Percentiles rank a stretch among this genome's conserved stretches.
Conservation (phyloP, 2,888 invertebrate species). For the Didymodactylos carnosus region DNA sequence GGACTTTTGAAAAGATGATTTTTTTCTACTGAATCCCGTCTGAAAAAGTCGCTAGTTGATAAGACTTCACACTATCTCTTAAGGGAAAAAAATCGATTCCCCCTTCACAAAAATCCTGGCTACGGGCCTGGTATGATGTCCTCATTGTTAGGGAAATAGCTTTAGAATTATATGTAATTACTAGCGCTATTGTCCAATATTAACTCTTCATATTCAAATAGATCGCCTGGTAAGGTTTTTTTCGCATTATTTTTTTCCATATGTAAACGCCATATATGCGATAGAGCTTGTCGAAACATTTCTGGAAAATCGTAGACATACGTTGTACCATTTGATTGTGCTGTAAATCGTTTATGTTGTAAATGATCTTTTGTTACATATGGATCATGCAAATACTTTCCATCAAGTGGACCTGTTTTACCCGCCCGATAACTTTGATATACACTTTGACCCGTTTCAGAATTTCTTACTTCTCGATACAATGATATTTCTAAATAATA, state of each 20-base stretch:
- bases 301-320: slow-evolving; percentile 93
- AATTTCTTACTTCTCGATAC: slow-evolving; percentile 63
- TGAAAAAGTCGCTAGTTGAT: no score
- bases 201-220: neutral
- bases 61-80: no score
- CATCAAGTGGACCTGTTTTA: slow-evolving; percentile 67
- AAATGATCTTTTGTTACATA: slow-evolving; percentile 89
- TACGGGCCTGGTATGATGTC: no score
- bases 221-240: neutral
- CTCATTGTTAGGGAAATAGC: no score
- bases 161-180: no score
- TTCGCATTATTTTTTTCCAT: neutral
- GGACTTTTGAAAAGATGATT: no score
- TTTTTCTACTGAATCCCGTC: no score
- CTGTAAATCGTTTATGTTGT: slow-evolving; percentile 72
- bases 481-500: slow-evolving; percentile 81
- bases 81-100: no score
- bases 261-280: slow-evolving; percentile 4
- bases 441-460: slow-evolving; percentile 48
- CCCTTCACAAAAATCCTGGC: no score
- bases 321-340: slow-evolving; percentile 68
- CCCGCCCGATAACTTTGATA: slow-evolving; percentile 54
- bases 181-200: neutral
- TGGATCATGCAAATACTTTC: slow-evolving; percentile 73
- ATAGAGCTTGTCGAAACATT: slow-evolving; percentile 76